A percentile compares a stretch with the other conserved stretches of the same genome.
phyloP scores from a whole-genome alignment of 2,888 invertebrate genomes.

The Polietes domitor region DNA sequence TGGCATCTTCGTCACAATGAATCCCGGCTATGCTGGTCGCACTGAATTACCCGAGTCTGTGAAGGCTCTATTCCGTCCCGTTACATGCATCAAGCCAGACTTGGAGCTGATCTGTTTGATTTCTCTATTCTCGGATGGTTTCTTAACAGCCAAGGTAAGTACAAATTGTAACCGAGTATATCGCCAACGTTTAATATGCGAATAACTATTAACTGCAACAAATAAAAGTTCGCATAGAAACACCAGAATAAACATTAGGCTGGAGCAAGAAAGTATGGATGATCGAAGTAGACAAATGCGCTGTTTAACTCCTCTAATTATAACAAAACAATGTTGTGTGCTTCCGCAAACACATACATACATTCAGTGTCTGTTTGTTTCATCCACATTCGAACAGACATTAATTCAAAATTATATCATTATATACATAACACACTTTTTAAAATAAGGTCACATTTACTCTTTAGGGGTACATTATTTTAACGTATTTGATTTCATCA shows the following conservation, averaged over 20 bases:
- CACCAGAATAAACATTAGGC: background rate
- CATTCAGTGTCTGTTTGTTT: too few relatives aligned
- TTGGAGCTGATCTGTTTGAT: slow-evolving; percentile 95
- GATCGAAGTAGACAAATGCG: too few relatives aligned
- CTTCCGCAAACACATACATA: too few relatives aligned
- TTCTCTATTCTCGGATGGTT: slow-evolving; percentile 95
- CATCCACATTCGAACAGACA: too few relatives aligned
- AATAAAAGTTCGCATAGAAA: background rate
- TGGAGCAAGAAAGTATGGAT: too few relatives aligned
- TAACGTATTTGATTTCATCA: too few relatives aligned
- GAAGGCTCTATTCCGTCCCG: slow-evolving; percentile 94
- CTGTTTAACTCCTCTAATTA: too few relatives aligned
- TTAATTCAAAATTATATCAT: too few relatives aligned
- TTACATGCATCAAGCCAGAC: slow-evolving; percentile 95
- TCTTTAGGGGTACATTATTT: too few relatives aligned
- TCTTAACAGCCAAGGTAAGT: slow-evolving; percentile 90
- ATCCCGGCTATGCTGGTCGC: slow-evolving; percentile 95
- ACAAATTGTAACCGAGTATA: background rate
- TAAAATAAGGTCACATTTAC: too few relatives aligned
- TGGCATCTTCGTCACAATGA: slow-evolving; percentile 97
- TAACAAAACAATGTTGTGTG: too few relatives aligned
- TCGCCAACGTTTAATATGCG: background rate
- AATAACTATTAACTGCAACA: background rate
- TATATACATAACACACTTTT: too few relatives aligned
- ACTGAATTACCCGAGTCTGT: slow-evolving; percentile 96